Percentiles rank a stretch among this genome's conserved stretches.
Conservation (phyloP, 1,140 invertebrate genomes). For the Papilio polytes region DNA sequence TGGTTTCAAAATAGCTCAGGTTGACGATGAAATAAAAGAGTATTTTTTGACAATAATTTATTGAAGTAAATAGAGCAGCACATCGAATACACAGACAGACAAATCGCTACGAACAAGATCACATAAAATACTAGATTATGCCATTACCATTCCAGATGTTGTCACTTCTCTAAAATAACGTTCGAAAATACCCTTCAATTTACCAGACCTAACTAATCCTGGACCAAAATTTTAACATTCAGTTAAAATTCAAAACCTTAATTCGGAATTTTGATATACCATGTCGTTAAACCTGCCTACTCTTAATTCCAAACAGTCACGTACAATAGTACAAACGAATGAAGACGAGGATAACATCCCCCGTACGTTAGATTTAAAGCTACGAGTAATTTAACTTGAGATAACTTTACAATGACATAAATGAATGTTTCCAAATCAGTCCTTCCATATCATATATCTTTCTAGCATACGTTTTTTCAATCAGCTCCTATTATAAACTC, state of each 20-base stretch:
- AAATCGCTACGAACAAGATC: not conserved
- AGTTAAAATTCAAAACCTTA: conserved; percentile 16
- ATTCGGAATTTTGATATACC: not conserved
- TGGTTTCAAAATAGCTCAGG: too few species aligned
- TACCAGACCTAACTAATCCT: not conserved
- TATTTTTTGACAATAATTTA: not conserved
- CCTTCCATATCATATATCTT: too few species aligned
- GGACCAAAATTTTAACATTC: not conserved
- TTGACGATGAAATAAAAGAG: not conserved
- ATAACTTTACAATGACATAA: not conserved
- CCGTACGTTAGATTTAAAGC: not conserved
- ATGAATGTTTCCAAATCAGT: too few species aligned
- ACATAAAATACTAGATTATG: not conserved
- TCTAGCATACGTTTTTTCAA: too few species aligned
- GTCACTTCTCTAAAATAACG: not conserved
- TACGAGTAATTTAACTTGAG: not conserved
- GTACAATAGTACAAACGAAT: not conserved
- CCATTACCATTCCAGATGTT: not conserved
- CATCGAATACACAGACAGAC: not conserved
- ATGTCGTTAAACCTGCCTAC: not conserved
- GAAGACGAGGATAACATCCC: not conserved
- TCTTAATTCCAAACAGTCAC: not conserved
- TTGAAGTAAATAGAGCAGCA: not conserved
- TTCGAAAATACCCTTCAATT: conserved; percentile 17
- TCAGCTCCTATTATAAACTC: not conserved